Conservation (phyloP, 2,113 vertebrate genomes). For the Myotis lucifugus region DNA sequence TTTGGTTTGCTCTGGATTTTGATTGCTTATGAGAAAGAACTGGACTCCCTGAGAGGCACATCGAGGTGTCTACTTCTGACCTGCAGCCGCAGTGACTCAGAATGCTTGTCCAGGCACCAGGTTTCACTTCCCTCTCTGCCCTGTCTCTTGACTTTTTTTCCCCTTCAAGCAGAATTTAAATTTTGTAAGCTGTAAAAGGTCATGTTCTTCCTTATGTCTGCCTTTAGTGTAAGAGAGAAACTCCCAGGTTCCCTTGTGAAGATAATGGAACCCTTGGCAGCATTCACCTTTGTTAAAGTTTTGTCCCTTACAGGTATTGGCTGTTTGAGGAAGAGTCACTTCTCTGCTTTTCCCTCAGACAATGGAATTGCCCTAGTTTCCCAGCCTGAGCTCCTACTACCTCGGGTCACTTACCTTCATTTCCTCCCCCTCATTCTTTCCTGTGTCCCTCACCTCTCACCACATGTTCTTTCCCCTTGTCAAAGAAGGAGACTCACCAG, state of each 20-base stretch:
- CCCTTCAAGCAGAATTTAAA: not conserved
- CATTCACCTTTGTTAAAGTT: not conserved
- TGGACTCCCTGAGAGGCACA: not conserved
- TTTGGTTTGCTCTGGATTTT: not conserved
- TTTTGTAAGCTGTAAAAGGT: not conserved
- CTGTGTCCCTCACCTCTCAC: not conserved
- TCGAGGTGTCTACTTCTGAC: not conserved
- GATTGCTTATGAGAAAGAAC: not conserved
- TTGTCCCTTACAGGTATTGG: not conserved
- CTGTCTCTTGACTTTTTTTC: not conserved
- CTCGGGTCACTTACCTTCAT: not conserved
- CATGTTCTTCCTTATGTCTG: not conserved
- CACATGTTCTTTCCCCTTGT: not conserved
- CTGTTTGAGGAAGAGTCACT: not conserved
- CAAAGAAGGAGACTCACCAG: not conserved
- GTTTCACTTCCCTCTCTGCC: not conserved
- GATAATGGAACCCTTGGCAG: not conserved
- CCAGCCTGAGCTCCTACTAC: not conserved
- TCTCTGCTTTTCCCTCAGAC: not conserved
- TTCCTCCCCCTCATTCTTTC: not conserved
- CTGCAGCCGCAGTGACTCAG: not conserved
- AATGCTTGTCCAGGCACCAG: not conserved
- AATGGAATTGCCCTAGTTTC: fast-evolving
- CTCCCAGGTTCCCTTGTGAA: not conserved
- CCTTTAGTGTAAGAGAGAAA: not conserved